Evolutionary conservation across 2,888 invertebrate species (phyloP).

Genomic region (Caenorhabditis imperialis): DNA sequence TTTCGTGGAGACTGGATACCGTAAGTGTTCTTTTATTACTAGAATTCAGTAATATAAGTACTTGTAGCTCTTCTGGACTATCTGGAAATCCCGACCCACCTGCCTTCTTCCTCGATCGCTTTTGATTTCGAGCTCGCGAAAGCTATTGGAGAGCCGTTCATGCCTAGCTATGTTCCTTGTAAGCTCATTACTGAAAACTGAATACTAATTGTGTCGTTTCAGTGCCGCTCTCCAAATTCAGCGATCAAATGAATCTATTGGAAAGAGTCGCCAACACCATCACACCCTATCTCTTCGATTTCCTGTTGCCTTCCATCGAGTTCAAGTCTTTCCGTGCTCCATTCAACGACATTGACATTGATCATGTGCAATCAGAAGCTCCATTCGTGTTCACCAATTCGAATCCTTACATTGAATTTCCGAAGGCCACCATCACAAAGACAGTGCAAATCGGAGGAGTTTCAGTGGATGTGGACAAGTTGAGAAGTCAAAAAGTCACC

Average conservation of each 20-base stretch:
- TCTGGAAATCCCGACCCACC: conserved; percentile 19
- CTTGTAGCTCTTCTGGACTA: conserved; percentile 32
- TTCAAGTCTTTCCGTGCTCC: no score
- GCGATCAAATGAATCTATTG: neutral
- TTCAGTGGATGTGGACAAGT: conserved; percentile 2
- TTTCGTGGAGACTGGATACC: conserved; percentile 16
- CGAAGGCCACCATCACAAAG: conserved; percentile 47
- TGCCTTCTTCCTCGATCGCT: conserved; percentile 22
- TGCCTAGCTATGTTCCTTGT: conserved; percentile 21
- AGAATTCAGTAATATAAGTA: no score
- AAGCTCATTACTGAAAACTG: conserved; percentile 6
- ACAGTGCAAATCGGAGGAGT: conserved; percentile 40
- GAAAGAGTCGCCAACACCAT: neutral
- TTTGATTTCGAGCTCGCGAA: conserved; percentile 8
- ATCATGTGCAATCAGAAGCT: conserved; percentile 9
- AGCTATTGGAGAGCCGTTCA: conserved; percentile 29
- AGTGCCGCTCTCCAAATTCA: neutral
- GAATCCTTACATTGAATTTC: conserved; percentile 55
- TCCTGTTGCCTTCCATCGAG: no score
- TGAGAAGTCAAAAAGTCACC: conserved; percentile 6
- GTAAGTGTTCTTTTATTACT: neutral
- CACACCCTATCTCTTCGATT: neutral
- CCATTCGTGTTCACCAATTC: conserved; percentile 49
- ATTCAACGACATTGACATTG: no score
- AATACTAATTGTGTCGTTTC: no score